Evolutionary conservation across 2,113 vertebrate species (phyloP).

Genomic region (Myocastor coypus): DNA sequence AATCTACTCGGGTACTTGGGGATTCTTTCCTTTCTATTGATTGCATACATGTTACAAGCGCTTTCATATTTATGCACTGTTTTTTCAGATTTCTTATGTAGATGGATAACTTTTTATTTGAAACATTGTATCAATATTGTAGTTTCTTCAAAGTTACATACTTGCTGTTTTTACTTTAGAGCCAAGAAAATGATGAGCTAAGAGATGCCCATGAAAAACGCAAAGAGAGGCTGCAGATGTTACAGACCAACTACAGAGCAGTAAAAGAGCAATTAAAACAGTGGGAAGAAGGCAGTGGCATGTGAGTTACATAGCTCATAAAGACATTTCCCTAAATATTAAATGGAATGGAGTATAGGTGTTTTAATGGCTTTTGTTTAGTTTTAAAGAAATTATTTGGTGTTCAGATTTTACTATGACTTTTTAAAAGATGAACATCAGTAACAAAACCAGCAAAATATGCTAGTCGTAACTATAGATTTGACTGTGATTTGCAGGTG

Average conservation of each 20-base stretch:
- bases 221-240: constrained; percentile 90
- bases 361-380: constrained; percentile 81
- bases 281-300: constrained; percentile 88
- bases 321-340: constrained; percentile 82
- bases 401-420: constrained; percentile 65
- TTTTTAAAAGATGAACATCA: constrained; percentile 59
- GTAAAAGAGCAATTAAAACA: constrained; percentile 93
- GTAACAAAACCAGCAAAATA: constrained; percentile 52
- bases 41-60: constrained; percentile 58
- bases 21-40: neutral
- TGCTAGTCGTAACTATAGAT: constrained; percentile 52
- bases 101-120: constrained; percentile 24
- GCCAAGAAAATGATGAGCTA: constrained; percentile 91
- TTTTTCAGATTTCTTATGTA: constrained; percentile 54
- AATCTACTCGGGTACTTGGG: neutral
- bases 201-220: constrained; percentile 90
- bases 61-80: neutral
- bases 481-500: constrained; percentile 48
- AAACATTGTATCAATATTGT: neutral
- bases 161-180: constrained; percentile 87
- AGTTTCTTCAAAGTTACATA: constrained; percentile 63
- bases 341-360: constrained; percentile 75
- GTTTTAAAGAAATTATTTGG: constrained; percentile 52
- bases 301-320: constrained; percentile 90
- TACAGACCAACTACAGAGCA: constrained; percentile 93